phyloP scores from a whole-genome alignment of 1,140 invertebrate genomes.

The Penaeus indicus region DNA sequence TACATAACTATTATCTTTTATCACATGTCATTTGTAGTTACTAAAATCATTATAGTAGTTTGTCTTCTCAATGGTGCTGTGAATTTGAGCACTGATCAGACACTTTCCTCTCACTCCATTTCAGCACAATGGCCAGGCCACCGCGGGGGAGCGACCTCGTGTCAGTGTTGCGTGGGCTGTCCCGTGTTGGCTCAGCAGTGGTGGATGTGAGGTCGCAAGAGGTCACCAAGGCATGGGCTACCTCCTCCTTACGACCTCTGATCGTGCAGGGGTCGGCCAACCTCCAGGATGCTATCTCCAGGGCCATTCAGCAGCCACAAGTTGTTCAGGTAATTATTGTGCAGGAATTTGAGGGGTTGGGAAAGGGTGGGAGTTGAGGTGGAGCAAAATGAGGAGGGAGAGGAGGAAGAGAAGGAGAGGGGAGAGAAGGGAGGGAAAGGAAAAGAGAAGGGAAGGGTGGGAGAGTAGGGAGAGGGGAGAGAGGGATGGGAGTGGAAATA shows the following conservation, averaged over 20 bases:
- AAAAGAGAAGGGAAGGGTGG: too few species aligned
- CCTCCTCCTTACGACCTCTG: conserved; percentile 44
- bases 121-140: conserved; percentile 43
- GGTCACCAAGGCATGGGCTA: conserved; percentile 47
- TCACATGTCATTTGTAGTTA: too few species aligned
- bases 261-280: conserved; percentile 9
- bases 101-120: neutral
- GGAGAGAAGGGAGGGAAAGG: too few species aligned
- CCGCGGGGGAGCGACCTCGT: conserved; percentile 46
- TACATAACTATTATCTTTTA: too few species aligned
- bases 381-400: too few species aligned
- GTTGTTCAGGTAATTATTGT: conserved; percentile 24
- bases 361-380: too few species aligned
- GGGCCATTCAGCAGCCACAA: conserved; percentile 31
- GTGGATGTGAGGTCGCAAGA: conserved; percentile 49
- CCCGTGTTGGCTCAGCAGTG: conserved; percentile 49
- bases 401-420: too few species aligned
- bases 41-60: neutral
- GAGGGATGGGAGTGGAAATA: too few species aligned
- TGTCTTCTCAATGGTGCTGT: neutral
- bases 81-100: neutral
- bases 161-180: conserved; percentile 37
- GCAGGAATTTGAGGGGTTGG: neutral
- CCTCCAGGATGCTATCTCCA: conserved; percentile 39
- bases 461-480: too few species aligned